phyloP scores from a whole-genome alignment of 1,140 invertebrate genomes.

The Octopus bimaculoides region DNA sequence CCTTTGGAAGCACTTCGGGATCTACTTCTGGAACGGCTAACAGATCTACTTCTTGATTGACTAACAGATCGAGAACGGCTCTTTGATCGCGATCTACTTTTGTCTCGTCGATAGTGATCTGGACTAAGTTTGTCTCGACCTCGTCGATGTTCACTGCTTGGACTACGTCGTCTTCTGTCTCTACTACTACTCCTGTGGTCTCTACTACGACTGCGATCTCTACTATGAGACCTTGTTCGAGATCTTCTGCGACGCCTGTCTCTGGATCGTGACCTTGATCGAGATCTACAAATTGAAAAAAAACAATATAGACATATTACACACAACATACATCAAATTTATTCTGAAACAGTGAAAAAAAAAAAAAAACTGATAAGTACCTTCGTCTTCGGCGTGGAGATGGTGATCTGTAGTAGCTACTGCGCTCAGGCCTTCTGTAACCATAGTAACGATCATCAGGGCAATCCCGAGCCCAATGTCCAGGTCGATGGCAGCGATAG shows the following conservation, averaged over 20 bases:
- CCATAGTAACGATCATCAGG: constrained; percentile 47
- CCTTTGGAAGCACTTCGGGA: constrained; percentile 64
- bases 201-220: constrained; percentile 20
- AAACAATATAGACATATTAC: background rate
- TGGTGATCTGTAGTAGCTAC: constrained; percentile 33
- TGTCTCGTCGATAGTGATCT: constrained; percentile 14
- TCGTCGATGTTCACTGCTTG: constrained; percentile 25
- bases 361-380: constrained; percentile 14
- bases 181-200: constrained; percentile 24
- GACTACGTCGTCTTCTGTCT: constrained; percentile 26
- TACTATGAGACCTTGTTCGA: constrained; percentile 28
- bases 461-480: constrained; percentile 58
- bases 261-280: constrained; percentile 26
- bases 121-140: constrained; percentile 24
- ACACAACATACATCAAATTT: background rate
- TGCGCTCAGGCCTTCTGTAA: constrained; percentile 32
- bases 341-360: background rate
- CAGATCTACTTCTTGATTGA: constrained; percentile 30
- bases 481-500: constrained; percentile 55
- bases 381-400: constrained; percentile 40
- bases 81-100: constrained; percentile 23
- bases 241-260: constrained; percentile 23
- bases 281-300: constrained; percentile 15
- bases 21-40: constrained; percentile 61
- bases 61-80: constrained; percentile 17